phyloP scores from a whole-genome alignment of 2,797 vertebrate genomes.

The Sarcophilus harrisii region DNA sequence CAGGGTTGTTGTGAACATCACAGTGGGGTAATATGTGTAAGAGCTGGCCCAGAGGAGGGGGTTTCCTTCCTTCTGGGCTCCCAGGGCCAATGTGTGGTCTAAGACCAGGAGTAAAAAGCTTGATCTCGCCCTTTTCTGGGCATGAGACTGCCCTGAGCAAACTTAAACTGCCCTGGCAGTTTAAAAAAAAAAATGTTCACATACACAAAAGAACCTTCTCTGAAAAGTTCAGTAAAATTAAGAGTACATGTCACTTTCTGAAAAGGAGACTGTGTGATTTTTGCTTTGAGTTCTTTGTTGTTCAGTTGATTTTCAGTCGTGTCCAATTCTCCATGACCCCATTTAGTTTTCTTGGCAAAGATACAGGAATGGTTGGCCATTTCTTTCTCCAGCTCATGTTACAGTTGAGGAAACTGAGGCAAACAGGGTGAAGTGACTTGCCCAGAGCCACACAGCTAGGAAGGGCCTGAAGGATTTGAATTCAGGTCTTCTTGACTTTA shows the following conservation, averaged over 20 bases:
- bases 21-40: background rate
- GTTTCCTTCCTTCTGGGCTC: background rate
- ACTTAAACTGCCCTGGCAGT: background rate
- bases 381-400: background rate
- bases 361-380: background rate
- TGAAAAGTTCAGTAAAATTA: background rate
- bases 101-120: background rate
- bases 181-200: background rate
- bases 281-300: background rate
- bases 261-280: background rate
- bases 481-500: background rate
- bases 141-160: background rate
- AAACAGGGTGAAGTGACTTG: background rate
- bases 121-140: background rate
- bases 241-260: background rate
- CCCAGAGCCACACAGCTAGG: background rate
- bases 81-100: background rate
- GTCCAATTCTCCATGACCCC: background rate
- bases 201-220: background rate
- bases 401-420: background rate
- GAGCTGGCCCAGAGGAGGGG: background rate
- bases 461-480: background rate
- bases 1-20: background rate
- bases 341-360: background rate
- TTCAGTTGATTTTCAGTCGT: background rate